Base-by-base conservation (phyloP, 2,113 vertebrate genomes). In the Colaptes auratus region DNA sequence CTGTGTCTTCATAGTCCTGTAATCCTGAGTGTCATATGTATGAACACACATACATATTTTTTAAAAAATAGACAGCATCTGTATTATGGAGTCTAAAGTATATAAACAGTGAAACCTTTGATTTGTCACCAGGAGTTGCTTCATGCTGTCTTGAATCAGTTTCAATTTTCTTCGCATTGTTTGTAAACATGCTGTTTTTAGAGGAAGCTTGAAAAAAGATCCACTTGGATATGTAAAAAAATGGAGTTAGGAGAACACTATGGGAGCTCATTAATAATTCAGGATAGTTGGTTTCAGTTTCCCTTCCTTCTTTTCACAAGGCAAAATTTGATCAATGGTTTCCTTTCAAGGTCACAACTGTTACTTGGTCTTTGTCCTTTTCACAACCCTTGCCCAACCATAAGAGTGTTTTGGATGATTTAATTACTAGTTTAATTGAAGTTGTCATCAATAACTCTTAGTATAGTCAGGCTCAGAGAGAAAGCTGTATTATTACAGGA, bases 201-300 rank as follows among this genome's bases (percentile, higher is more conserved):
- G 59, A 73, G 64, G 48, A 94, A 92, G 64, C 31, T 55, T 78
- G 25, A 69, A 58, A 30, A 65, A 80, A 67, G 56, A 71, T 35
- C 27, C 7, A 31, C 53, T 89, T 88, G 33, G 15, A 44, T 82
- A 28, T 15, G 33, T 82, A 10, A 53, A 86, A 82, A 91, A 55
- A 8, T 69, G 74, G 70, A 94, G 48, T 75, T 90, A 92, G 94
- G 73, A 86, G 81, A 93, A 66, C 80, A 84, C 96, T 90, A 61
- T 87, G 90, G 82, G 85, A 86, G 79, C 87, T 97, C 97, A 98
- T 99, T 97, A 99, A 99, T 98, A 97, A 98, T 99, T 99, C 98
- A 98, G 97, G 96, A 96, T 95, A 82, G 85, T 93, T 94, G 97
- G 97, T 98, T 98, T 99, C 98, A 97, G 95, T 98, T 98, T 98